Conservation (phyloP, 2,113 vertebrate species). For the Rhagologus leucostigma region DNA sequence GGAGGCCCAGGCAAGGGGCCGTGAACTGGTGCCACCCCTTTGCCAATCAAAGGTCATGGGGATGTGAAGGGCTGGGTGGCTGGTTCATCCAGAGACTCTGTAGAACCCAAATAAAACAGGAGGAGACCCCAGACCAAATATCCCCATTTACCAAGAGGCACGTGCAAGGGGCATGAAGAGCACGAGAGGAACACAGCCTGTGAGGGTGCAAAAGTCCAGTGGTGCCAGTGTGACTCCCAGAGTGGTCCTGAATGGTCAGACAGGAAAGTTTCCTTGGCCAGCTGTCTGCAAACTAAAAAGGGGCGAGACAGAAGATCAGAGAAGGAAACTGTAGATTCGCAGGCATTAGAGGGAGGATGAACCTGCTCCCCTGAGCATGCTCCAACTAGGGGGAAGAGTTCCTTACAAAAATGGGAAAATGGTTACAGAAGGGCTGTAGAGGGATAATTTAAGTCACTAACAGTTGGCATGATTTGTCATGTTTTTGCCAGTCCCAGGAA, state of each 20-base stretch:
- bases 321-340: not conserved
- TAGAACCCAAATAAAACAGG: not conserved
- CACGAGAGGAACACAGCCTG: not conserved
- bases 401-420: not conserved
- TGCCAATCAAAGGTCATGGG: not conserved
- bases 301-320: not conserved
- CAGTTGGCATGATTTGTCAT: not conserved
- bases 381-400: not conserved
- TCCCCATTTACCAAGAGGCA: not conserved
- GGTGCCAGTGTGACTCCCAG: not conserved
- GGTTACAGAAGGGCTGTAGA: not conserved
- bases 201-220: not conserved
- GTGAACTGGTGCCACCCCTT: not conserved
- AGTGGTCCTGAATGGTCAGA: not conserved
- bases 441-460: not conserved
- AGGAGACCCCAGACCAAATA: not conserved
- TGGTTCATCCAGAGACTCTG: not conserved
- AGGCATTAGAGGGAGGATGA: not conserved
- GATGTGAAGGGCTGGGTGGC: not conserved
- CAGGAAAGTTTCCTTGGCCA: not conserved
- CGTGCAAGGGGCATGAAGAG: fast-evolving
- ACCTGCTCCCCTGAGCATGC: not conserved
- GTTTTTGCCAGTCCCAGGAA: not conserved
- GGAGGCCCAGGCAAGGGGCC: not conserved
- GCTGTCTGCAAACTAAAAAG: not conserved